Conservation (phyloP, 2,113 vertebrate genomes). For the Salvelinus namaycush region DNA sequence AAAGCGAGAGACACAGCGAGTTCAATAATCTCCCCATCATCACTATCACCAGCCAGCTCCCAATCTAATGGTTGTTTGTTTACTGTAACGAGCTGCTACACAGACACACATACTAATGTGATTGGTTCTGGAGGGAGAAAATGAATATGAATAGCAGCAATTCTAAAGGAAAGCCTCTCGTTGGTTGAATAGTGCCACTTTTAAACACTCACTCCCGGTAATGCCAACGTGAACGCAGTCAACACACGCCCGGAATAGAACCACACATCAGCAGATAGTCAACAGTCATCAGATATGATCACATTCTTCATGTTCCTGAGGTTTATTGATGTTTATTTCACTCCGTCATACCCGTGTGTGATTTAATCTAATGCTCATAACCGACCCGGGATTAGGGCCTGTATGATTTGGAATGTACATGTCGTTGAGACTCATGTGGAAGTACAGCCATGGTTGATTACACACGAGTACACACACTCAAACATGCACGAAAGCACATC, state of each 20-base stretch:
- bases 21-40: slow-evolving; percentile 18
- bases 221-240: background rate
- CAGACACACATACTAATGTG: slow-evolving; percentile 13
- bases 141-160: slow-evolving; percentile 15
- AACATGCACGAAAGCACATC: no score
- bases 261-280: slow-evolving; percentile 6
- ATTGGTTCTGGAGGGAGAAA: slow-evolving; percentile 29
- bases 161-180: background rate
- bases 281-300: background rate
- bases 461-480: background rate
- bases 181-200: background rate
- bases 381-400: slow-evolving; percentile 6
- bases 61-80: slow-evolving; percentile 55
- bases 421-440: slow-evolving; percentile 21
- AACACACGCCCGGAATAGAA: slow-evolving; percentile 10
- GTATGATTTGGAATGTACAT: slow-evolving; percentile 44
- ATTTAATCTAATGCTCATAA: slow-evolving; percentile 42
- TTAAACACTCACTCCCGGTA: background rate
- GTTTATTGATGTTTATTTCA: slow-evolving; percentile 34
- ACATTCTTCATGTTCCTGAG: background rate
- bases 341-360: slow-evolving; percentile 4
- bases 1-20: no score
- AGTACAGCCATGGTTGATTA: no score
- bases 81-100: slow-evolving; percentile 34
- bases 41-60: background rate